These are phyloP conservation scores for Osmoderma eremita DNA, from an alignment of 2,888 invertebrate genomes.

Conservation along the genomic window DNA sequence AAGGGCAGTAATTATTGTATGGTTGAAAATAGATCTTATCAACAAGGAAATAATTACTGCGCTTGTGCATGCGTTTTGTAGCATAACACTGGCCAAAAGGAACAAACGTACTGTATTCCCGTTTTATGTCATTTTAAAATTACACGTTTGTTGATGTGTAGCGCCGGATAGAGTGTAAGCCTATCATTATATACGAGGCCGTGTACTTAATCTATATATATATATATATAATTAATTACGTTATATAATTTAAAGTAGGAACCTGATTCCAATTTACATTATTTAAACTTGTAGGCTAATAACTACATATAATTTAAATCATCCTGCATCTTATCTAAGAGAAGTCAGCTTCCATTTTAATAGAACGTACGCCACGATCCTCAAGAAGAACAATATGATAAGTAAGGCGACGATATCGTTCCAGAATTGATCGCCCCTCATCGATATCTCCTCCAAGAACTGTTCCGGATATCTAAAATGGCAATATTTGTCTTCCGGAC, in stretches of 20 bases:
- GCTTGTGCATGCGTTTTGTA: too few relatives aligned
- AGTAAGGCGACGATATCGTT: conserved; percentile 81
- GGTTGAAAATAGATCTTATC: too few relatives aligned
- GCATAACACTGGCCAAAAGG: too few relatives aligned
- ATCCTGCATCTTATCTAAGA: conserved; percentile 66
- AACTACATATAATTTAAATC: not conserved
- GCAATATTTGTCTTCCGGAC: conserved; percentile 79
- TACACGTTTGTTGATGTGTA: too few relatives aligned
- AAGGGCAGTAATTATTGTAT: too few relatives aligned
- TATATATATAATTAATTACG: not conserved
- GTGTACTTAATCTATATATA: too few relatives aligned
- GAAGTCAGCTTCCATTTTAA: conserved; percentile 81
- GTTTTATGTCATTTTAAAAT: too few relatives aligned
- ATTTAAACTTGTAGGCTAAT: not conserved
- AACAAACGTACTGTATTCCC: too few relatives aligned
- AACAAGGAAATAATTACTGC: too few relatives aligned
- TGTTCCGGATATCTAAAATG: conserved; percentile 84
- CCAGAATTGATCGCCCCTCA: conserved; percentile 84
- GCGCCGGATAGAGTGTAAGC: too few relatives aligned
- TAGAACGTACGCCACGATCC: conserved; percentile 75
- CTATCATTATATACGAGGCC: too few relatives aligned
- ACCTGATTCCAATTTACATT: not conserved
- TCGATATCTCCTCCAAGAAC: conserved; percentile 84
- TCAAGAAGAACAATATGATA: conserved; percentile 73
- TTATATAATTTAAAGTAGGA: not conserved